A percentile compares a stretch with the other conserved stretches of the same genome.
Conservation (phyloP, 2,888 invertebrate genomes). For the Lutraria lutraria region DNA sequence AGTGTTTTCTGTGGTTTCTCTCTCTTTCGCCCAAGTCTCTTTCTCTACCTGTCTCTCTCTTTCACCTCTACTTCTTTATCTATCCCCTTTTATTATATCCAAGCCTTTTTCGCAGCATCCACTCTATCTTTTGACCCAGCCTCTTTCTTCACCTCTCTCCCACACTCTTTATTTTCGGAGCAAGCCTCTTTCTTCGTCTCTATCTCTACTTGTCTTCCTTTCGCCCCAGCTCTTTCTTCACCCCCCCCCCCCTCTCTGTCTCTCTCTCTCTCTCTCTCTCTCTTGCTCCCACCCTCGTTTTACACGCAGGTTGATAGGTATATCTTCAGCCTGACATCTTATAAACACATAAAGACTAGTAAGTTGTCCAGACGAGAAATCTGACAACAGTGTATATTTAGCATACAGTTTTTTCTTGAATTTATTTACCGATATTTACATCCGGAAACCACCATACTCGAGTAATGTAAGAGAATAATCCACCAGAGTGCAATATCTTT, state of each 20-base stretch:
- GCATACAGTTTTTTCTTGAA: too few relatives aligned
- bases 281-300: neutral
- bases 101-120: neutral
- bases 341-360: too few relatives aligned
- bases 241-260: neutral
- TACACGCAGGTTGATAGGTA: too few relatives aligned
- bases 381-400: too few relatives aligned
- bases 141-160: neutral
- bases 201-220: too few relatives aligned
- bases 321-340: too few relatives aligned
- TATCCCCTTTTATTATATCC: too few relatives aligned
- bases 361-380: too few relatives aligned
- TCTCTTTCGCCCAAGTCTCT: neutral
- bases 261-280: neutral
- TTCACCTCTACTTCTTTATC: neutral
- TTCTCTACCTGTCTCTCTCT: neutral
- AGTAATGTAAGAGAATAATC: conserved; percentile 56
- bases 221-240: neutral
- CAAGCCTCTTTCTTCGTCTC: too few relatives aligned
- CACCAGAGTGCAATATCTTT: conserved; percentile 57
- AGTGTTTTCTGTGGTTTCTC: neutral
- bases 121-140: too few relatives aligned
- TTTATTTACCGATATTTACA: conserved; percentile 39
- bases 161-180: too few relatives aligned
- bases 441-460: conserved; percentile 56